A percentile compares a stretch with the other conserved stretches of the same genome.
Evolutionary conservation across 2,113 vertebrate species (phyloP).

Genomic region (Probosciger aterrimus): DNA sequence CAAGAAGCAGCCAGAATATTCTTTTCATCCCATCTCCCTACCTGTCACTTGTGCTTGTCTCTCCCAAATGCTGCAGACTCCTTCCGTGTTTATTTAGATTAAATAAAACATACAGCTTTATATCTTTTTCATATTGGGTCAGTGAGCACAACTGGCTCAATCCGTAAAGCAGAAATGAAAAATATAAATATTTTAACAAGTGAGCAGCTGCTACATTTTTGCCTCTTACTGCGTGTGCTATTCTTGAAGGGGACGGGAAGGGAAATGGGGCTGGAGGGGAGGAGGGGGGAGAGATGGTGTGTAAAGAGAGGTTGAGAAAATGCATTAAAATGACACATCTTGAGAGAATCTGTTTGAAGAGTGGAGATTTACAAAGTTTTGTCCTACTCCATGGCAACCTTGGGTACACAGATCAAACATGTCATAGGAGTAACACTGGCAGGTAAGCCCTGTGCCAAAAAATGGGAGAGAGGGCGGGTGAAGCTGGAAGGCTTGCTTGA

Average conservation of each 20-base stretch:
- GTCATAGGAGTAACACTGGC: background rate
- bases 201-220: background rate
- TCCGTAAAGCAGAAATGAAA: constrained; percentile 8
- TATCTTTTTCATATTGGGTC: background rate
- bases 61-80: background rate
- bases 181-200: constrained; percentile 40
- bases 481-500: background rate
- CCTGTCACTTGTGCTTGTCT: constrained; percentile 25
- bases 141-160: background rate
- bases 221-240: background rate
- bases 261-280: background rate
- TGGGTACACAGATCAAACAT: background rate
- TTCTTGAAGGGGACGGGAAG: background rate
- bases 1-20: background rate
- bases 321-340: constrained; percentile 7
- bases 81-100: background rate
- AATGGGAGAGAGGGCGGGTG: background rate
- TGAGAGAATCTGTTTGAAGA: constrained; percentile 41
- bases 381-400: constrained; percentile 55
- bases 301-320: background rate
- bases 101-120: background rate
- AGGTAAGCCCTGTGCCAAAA: constrained; percentile 51
- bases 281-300: background rate
- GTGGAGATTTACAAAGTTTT: constrained; percentile 41
- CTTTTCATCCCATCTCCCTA: background rate